phyloP scores from a whole-genome alignment of 1,140 invertebrate species.

The Drusus annulatus region DNA sequence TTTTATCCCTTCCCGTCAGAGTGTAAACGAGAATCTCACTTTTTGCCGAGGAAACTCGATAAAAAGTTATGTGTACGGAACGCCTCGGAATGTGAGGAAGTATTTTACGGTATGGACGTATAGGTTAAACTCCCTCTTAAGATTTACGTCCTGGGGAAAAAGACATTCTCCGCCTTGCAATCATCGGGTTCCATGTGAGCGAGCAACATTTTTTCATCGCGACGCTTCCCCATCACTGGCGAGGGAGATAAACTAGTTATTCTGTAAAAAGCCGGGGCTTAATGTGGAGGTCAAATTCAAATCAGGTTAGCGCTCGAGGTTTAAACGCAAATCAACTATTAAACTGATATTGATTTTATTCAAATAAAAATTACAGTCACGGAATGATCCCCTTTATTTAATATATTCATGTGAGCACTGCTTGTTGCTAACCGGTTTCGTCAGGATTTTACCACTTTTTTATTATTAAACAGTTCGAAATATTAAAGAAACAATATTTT shows the following conservation, averaged over 20 bases:
- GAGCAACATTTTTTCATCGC: conserved; percentile 26
- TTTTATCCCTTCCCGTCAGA: conserved; percentile 57
- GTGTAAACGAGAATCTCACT: conserved; percentile 58
- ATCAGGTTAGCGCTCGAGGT: neutral
- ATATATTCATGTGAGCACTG: neutral
- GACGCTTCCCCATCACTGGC: neutral
- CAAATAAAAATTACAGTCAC: no score
- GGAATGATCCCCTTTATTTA: neutral
- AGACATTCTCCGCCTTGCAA: conserved; percentile 53
- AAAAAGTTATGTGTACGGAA: conserved; percentile 59
- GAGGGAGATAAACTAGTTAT: conserved; percentile 32
- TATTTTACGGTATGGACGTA: conserved; percentile 54
- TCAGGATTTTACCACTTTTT: no score
- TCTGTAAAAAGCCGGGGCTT: conserved; percentile 18
- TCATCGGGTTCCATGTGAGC: conserved; percentile 38
- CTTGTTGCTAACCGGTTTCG: no score
- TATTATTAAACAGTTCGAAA: no score
- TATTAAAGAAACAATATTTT: no score
- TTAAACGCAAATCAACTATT: neutral
- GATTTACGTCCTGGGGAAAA: conserved; percentile 57
- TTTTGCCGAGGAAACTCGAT: conserved; percentile 57
- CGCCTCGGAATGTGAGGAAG: conserved; percentile 58
- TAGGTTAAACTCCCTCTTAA: conserved; percentile 51
- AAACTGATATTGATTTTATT: no score
- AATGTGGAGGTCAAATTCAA: conserved; percentile 19